These are phyloP conservation scores for Pseudeuparius sepicola DNA, from an alignment of 2,888 invertebrate species.

Conservation along the genomic window DNA sequence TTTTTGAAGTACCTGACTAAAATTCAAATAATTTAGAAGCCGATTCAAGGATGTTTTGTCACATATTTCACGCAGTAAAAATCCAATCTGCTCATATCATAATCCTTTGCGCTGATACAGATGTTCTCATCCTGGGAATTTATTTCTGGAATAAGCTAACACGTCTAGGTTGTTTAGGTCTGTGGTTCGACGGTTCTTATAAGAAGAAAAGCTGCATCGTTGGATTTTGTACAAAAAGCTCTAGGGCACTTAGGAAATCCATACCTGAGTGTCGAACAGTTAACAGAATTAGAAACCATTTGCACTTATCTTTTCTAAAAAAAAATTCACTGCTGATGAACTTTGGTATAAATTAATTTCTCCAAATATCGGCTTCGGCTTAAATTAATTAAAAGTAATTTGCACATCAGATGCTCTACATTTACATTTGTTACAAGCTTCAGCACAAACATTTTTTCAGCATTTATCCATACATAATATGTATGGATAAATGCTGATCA, in stretches of 20 bases:
- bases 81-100: constrained; percentile 20
- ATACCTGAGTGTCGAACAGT: too few species aligned
- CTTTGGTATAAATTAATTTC: constrained; percentile 21
- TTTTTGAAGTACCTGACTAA: constrained; percentile 26
- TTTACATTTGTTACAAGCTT: constrained; percentile 25
- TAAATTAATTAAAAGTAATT: constrained; percentile 23
- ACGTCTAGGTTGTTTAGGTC: constrained; percentile 12
- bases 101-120: constrained; percentile 25
- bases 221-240: too few species aligned
- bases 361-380: constrained; percentile 21
- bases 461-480: too few species aligned
- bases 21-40: constrained; percentile 26
- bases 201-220: too few species aligned
- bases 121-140: constrained; percentile 22
- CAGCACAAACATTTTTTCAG: constrained; percentile 25
- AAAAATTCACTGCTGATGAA: too few species aligned
- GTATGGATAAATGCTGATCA: constrained; percentile 23
- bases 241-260: too few species aligned
- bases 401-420: constrained; percentile 26
- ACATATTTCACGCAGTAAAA: constrained; percentile 25
- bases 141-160: constrained; percentile 17
- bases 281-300: too few species aligned
- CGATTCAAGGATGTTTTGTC: constrained; percentile 18
- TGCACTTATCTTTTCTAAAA: too few species aligned
- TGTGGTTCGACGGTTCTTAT: too few species aligned